Evolutionary conservation across 2,888 invertebrate species (phyloP).

Genomic region (Nomada fucata): DNA sequence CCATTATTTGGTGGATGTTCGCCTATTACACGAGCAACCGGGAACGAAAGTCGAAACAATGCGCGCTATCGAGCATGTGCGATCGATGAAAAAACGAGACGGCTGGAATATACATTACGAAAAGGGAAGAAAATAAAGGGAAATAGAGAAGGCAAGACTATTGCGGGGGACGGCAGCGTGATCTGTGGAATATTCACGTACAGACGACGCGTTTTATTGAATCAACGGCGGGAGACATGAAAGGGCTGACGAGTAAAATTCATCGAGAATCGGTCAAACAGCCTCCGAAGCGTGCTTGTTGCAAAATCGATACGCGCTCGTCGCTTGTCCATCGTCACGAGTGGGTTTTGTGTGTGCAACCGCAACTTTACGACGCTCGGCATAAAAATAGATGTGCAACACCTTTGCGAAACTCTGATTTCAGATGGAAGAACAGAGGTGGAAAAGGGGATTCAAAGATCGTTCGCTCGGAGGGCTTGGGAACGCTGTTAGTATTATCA

Average conservation of each 20-base stretch:
- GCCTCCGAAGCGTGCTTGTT: neutral
- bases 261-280: neutral
- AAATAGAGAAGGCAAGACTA: neutral
- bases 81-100: neutral
- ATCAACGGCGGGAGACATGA: neutral
- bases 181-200: conserved; percentile 6
- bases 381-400: conserved; percentile 10
- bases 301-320: conserved; percentile 38
- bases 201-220: neutral
- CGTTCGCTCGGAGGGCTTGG: neutral
- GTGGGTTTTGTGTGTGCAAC: conserved; percentile 12
- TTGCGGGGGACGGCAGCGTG: neutral
- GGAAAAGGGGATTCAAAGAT: neutral
- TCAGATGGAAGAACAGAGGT: neutral
- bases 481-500: neutral
- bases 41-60: conserved; percentile 3
- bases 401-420: neutral
- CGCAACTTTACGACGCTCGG: neutral
- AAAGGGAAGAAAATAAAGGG: too few species aligned
- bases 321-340: conserved; percentile 5
- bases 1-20: conserved; percentile 15
- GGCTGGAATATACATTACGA: too few species aligned
- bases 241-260: conserved; percentile 10
- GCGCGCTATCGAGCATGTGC: neutral
- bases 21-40: neutral